Evolutionary conservation across 2,888 invertebrate species (phyloP).

Genomic region (Spicauda simplicius): DNA sequence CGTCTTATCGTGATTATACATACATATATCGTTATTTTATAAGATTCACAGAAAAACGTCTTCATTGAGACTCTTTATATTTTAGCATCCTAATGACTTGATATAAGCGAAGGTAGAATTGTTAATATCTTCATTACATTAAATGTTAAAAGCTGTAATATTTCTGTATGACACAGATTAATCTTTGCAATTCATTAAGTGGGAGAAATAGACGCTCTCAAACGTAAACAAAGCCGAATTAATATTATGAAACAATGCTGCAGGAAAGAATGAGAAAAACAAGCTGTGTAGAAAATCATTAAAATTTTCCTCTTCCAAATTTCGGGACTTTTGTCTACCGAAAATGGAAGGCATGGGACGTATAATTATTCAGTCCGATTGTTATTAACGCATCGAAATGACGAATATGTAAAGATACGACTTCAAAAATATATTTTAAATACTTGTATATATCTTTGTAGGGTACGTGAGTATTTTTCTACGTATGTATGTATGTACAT

Average conservation of each 20-base stretch:
- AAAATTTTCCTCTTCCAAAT: conserved; percentile 24
- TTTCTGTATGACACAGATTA: conserved; percentile 33
- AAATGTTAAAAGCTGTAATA: conserved; percentile 33
- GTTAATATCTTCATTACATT: conserved; percentile 29
- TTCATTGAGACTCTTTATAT: no score
- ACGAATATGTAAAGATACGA: background rate
- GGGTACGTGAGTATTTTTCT: no score
- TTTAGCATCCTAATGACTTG: background rate
- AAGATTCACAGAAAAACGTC: no score
- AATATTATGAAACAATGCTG: conserved; percentile 30
- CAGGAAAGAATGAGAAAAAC: conserved; percentile 21
- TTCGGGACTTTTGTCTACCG: conserved; percentile 15
- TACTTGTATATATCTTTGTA: no score
- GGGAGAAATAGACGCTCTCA: conserved; percentile 29
- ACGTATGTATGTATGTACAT: no score
- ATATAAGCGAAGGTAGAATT: conserved; percentile 7
- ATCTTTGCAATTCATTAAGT: conserved; percentile 32
- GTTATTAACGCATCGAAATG: conserved; percentile 15
- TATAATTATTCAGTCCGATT: conserved; percentile 22
- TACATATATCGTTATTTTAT: no score
- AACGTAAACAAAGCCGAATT: conserved; percentile 31
- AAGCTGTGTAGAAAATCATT: conserved; percentile 26
- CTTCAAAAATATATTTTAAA: no score
- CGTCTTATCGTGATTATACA: no score
- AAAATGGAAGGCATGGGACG: conserved; percentile 19